A percentile compares a stretch with the other conserved stretches of the same genome.
These are phyloP conservation scores for Porites cylindrica DNA, from an alignment of 92 coral and sea anemone genomes.

Conservation along the genomic window DNA sequence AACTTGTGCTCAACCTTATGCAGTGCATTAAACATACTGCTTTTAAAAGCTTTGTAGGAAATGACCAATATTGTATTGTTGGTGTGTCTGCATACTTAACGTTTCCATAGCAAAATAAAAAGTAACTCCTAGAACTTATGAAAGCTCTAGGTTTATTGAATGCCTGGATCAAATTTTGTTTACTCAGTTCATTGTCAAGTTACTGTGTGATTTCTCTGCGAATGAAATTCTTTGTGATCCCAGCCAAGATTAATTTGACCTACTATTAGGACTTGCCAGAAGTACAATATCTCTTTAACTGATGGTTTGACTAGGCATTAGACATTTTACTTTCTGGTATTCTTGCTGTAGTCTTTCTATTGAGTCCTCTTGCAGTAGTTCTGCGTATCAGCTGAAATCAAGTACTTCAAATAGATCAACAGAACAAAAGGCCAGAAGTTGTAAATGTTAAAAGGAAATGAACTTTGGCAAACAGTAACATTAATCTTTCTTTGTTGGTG, in stretches of 20 bases:
- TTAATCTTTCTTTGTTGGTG: too few species aligned
- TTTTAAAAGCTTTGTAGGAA: background rate
- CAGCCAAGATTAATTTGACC: background rate
- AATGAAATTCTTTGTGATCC: background rate
- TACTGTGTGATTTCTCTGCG: constrained; percentile 1
- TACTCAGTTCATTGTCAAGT: background rate
- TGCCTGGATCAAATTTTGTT: background rate
- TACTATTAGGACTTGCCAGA: too few species aligned
- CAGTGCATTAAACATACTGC: background rate
- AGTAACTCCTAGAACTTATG: background rate
- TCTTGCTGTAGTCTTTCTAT: too few species aligned
- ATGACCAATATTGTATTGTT: background rate
- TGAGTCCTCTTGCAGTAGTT: too few species aligned
- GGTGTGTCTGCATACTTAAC: background rate
- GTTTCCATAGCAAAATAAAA: background rate
- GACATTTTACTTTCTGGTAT: too few species aligned
- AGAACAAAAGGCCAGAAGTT: too few species aligned
- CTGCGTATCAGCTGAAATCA: too few species aligned
- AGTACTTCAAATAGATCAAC: too few species aligned
- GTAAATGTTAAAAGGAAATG: too few species aligned
- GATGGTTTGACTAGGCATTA: too few species aligned
- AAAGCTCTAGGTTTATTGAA: background rate
- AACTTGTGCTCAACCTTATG: background rate
- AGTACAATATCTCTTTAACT: too few species aligned
- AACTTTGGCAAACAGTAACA: too few species aligned